Evolutionary conservation across 2,888 invertebrate species (phyloP), one percentile per base, ranked within the genome.

Genomic region (Drosophila rellima): DNA sequence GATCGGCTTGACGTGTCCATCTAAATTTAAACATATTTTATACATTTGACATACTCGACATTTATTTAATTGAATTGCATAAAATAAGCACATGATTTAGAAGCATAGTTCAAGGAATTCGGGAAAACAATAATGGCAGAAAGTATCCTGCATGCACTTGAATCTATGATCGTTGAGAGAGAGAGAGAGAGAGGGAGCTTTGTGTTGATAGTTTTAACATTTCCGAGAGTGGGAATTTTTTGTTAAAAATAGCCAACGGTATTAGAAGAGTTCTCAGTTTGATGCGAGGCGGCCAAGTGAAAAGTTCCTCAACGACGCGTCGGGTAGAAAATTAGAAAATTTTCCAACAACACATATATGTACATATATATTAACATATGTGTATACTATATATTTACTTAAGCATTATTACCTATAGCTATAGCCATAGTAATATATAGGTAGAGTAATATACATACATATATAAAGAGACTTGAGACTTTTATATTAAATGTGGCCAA

Each of bases 201-300:
- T 29, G n/a, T 29, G 20, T 20, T 26, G 40, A 47, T 18, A 35
- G 37, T 48, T 48, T 33, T 13, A 26, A 45, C 10, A 15, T 23
- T 68, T 54, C 37, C 23, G 47, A 45, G 76, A 55, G 51, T 37
- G 40, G 44, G 5, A 35, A 51, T 48, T 26, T 45, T 20, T 50
- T 45, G 10, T 89, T 91, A 92, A 90, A 92, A 92, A 92, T 92
- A 92, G 91, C 55, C 42, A 54, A 63, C 54, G 60, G 56, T 37
- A 54, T 71, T 88, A 73, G 75, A 80, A 63, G 60, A 67, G 63
- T 65, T 44, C 62, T 90, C 91, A 92, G 92, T 92, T 92, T 91
- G 91, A 83, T 86, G 84, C 88, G 89, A 92, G 90, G 87, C 88
- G 85, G 78, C 85, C 82, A 86, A 78, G 82, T 89, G 90, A 83